Evolutionary conservation across 2,797 vertebrate genomes (phyloP).

Genomic region (Zalophus californianus): DNA sequence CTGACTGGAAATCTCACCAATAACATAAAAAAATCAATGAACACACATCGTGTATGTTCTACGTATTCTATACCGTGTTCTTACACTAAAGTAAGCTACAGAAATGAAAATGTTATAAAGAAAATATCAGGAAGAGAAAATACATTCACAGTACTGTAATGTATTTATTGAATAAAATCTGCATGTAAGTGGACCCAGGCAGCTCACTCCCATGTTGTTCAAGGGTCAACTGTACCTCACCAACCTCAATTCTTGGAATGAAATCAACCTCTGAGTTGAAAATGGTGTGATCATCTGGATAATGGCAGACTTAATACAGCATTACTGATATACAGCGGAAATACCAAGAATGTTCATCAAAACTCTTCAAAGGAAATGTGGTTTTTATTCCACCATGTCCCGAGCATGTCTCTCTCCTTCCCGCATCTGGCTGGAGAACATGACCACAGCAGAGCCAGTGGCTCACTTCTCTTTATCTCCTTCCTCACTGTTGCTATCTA

Average conservation of each 20-base stretch:
- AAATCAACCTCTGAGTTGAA: background rate
- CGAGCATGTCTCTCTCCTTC: fast-evolving
- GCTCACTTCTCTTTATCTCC: background rate
- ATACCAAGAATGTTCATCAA: background rate
- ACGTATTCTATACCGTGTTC: background rate
- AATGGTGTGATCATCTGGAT: background rate
- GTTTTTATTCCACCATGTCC: conserved; percentile 8
- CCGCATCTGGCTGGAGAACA: background rate
- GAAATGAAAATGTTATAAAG: background rate
- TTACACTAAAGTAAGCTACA: background rate
- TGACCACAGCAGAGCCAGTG: background rate
- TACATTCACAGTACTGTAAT: background rate
- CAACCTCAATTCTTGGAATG: background rate
- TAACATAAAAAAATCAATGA: background rate
- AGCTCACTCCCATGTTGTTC: background rate
- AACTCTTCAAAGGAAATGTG: background rate
- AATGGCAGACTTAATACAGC: background rate
- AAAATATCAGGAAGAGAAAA: background rate
- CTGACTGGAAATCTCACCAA: background rate
- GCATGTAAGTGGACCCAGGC: background rate
- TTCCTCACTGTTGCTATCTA: conserved; percentile 55
- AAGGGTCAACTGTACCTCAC: background rate
- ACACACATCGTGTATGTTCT: background rate
- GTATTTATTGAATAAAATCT: background rate
- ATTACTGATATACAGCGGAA: background rate